These are phyloP conservation scores for Periparus ater DNA, from an alignment of 2,797 vertebrate genomes.

Conservation along the genomic window DNA sequence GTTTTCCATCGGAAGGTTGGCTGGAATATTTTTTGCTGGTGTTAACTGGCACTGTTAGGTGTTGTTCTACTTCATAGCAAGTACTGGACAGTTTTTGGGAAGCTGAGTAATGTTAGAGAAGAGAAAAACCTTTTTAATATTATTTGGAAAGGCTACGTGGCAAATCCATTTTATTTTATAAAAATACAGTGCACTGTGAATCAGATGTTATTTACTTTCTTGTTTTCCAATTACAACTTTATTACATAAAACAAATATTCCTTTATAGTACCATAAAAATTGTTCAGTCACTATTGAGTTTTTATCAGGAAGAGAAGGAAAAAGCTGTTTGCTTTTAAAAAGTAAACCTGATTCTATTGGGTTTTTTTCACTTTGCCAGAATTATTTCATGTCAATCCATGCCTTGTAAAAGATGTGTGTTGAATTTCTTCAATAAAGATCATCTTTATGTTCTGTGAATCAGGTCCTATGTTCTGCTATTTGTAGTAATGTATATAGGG, in stretches of 20 bases:
- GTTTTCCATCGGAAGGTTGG: background rate
- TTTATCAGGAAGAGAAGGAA: background rate
- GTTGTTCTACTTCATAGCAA: slow-evolving; percentile 8
- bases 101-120: background rate
- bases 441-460: background rate
- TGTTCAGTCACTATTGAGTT: background rate
- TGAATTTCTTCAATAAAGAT: background rate
- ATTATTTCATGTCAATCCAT: background rate
- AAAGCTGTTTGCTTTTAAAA: background rate
- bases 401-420: background rate
- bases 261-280: background rate
- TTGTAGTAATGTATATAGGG: background rate
- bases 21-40: slow-evolving; percentile 12
- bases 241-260: slow-evolving; percentile 7
- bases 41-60: slow-evolving; percentile 6
- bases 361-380: background rate
- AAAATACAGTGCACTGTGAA: background rate
- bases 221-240: background rate
- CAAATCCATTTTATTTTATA: background rate
- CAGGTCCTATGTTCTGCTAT: background rate
- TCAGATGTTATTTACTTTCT: slow-evolving; percentile 1
- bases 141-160: slow-evolving; percentile 8
- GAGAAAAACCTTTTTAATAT: background rate
- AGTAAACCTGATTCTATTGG: background rate
- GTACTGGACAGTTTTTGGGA: background rate